Conservation (phyloP, 2,888 invertebrate species). For the Cyclophora punctaria region DNA sequence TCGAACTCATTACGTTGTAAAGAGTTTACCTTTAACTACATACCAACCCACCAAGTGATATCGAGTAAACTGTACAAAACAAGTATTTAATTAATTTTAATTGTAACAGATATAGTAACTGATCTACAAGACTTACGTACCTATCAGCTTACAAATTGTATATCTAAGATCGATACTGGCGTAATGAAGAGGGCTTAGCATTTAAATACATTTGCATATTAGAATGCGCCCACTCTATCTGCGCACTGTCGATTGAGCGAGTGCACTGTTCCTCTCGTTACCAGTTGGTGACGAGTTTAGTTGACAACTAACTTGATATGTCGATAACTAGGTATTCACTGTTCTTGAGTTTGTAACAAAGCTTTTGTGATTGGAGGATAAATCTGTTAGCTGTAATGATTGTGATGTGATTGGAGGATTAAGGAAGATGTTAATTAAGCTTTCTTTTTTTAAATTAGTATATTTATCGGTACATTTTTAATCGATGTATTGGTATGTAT, state of each 20-base stretch:
- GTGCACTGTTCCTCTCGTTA: constrained; percentile 16
- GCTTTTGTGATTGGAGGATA: not conserved
- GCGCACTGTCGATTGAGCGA: constrained; percentile 21
- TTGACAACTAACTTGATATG: constrained; percentile 20
- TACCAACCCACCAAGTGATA: too few species aligned
- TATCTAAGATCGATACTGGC: constrained; percentile 72
- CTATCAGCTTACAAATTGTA: constrained; percentile 73
- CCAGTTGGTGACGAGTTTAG: constrained; percentile 20
- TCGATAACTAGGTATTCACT: constrained; percentile 8
- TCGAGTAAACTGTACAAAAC: too few species aligned
- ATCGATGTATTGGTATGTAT: too few species aligned
- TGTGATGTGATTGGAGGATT: too few species aligned
- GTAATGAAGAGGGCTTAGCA: constrained; percentile 74
- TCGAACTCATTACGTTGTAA: too few species aligned
- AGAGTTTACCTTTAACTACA: too few species aligned
- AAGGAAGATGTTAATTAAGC: too few species aligned
- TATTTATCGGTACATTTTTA: too few species aligned
- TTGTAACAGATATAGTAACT: constrained; percentile 33
- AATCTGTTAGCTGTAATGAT: too few species aligned
- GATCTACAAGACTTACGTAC: constrained; percentile 59
- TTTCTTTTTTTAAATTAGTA: too few species aligned
- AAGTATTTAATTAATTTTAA: too few species aligned
- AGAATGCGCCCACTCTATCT: constrained; percentile 63
- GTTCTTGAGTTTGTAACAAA: not conserved
- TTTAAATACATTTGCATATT: constrained; percentile 76